Evolutionary conservation across 2,113 vertebrate species (phyloP).

Genomic region (Ptyas mucosa): DNA sequence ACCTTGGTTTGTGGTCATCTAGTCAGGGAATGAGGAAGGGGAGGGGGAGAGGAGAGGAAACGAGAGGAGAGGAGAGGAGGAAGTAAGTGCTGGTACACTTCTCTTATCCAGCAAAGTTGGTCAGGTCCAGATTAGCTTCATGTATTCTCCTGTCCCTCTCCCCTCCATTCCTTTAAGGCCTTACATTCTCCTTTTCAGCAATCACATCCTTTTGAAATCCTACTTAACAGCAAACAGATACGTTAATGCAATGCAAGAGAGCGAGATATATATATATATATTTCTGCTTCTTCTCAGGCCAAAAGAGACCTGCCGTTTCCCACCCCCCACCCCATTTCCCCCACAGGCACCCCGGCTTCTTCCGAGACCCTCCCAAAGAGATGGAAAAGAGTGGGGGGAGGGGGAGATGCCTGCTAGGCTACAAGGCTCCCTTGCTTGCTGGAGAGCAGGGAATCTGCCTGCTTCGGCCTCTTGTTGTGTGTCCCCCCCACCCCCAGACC

Average conservation of each 20-base stretch:
- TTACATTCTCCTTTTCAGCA: neutral
- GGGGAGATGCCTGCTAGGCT: no score
- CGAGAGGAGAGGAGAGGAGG: no score
- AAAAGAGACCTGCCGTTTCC: neutral
- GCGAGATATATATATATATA: no score
- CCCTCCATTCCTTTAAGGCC: neutral
- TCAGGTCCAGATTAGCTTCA: no score
- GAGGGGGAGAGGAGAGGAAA: no score
- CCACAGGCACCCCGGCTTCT: neutral
- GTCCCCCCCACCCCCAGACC: no score
- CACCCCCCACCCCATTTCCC: neutral
- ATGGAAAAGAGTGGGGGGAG: neutral
- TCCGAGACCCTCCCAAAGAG: no score
- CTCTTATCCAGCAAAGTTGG: neutral
- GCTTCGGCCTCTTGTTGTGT: neutral
- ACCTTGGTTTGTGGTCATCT: no score
- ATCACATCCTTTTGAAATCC: neutral
- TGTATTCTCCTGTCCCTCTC: no score
- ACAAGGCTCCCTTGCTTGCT: neutral
- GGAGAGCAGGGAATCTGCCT: neutral
- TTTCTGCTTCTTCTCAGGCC: no score
- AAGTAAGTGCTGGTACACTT: neutral
- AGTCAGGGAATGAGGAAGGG: no score
- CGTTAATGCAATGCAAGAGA: neutral
- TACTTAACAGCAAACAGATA: no score